Evolutionary conservation across 2,888 invertebrate species (phyloP), one percentile per base, ranked within the genome.

Genomic region (Cataglyphis albicans): DNA sequence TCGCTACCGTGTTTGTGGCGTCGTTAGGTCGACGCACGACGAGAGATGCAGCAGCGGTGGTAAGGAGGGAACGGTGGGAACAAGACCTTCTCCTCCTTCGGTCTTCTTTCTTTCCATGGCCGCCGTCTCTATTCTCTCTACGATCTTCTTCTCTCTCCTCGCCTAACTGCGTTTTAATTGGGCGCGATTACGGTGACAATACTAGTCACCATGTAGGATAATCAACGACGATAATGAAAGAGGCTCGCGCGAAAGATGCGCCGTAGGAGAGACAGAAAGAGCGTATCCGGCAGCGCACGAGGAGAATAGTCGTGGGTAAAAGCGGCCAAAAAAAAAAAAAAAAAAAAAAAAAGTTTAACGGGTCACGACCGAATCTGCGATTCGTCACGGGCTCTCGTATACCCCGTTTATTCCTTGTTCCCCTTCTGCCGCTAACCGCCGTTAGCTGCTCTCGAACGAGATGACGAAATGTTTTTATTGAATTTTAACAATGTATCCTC

Each of bases 131-230:
- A 7, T 52, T n/a, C 68, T 64, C 63, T 52, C 29, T 29, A 48
- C 18, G 9, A 35, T 57, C 63, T 25, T 55, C 52, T 48, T n/a
- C 61, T 76, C 55, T 65, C 61, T 70, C 9, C 75, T 75, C 70
- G 85, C 85, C 86, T 87, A 90, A 91, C 85, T 88, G 85, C 88
- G 90, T 91, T 93, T 93, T 92, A 92, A 93, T 92, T 92, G 91
- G 90, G 81, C 84, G 86, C 90, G 91, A 92, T 92, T 90, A 90
- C 88, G 88, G 85, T 74, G 90, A 91, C 90, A 90, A 90, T 88
- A 87, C 86, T 67, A 78, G 85, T 87, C 82, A 86, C 70, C 85
- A 81, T 87, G 85, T 84, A 86, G 84, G 81, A 84, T 89, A 88
- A 90, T 91, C 87, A 86, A 80, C 72, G 70, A 73, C 84, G 89